Conservation (phyloP, 2,888 invertebrate species). For the Deilephila elpenor region DNA sequence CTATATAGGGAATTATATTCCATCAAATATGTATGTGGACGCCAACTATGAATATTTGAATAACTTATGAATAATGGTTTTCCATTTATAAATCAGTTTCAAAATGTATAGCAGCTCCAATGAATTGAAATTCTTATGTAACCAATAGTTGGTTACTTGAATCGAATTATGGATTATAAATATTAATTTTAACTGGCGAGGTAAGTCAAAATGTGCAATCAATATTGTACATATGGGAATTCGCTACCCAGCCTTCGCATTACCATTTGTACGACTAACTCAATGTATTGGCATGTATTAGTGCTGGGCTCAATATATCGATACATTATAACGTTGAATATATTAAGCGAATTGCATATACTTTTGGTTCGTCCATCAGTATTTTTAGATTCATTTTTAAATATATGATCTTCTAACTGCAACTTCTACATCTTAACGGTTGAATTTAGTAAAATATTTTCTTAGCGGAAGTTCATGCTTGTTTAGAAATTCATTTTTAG, state of each 20-base stretch:
- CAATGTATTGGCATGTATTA: background rate
- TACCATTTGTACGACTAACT: conserved; percentile 3
- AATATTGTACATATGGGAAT: conserved; percentile 10
- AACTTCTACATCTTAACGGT: too few species aligned
- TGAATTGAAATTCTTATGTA: background rate
- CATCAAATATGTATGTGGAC: too few species aligned
- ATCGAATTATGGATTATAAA: background rate
- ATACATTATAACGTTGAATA: background rate
- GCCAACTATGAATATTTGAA: too few species aligned
- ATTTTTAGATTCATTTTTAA: too few species aligned
- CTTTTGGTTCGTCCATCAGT: too few species aligned
- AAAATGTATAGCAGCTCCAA: background rate
- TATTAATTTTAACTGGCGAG: background rate
- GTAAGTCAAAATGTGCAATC: conserved; percentile 1
- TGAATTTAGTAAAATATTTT: too few species aligned
- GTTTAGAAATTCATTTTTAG: too few species aligned
- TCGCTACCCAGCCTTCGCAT: background rate
- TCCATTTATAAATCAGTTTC: background rate
- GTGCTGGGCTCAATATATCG: background rate
- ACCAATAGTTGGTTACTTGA: background rate
- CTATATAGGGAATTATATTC: too few species aligned
- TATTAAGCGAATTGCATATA: too few species aligned
- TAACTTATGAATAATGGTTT: background rate
- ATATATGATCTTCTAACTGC: too few species aligned
- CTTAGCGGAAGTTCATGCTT: too few species aligned